Percentiles rank a stretch among this genome's conserved stretches.
Conservation (phyloP, 2,888 invertebrate species). For the Papilio protenor region DNA sequence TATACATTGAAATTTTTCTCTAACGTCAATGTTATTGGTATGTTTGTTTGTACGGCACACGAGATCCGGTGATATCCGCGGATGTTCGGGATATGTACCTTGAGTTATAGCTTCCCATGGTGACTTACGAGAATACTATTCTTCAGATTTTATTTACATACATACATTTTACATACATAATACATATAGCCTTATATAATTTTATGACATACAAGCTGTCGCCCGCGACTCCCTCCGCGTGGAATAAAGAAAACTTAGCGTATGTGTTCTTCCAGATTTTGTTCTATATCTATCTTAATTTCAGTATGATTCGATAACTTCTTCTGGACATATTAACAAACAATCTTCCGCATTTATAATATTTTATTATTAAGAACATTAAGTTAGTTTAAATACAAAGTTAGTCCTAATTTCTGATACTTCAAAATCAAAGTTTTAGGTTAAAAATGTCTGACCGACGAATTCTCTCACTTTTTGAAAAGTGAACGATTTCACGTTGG, state of each 20-base stretch:
- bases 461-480: background rate
- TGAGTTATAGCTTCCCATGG: slow-evolving; percentile 30
- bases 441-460: background rate
- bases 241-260: no score
- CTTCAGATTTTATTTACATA: slow-evolving; percentile 10
- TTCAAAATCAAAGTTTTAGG: background rate
- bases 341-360: no score
- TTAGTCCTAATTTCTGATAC: background rate
- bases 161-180: background rate
- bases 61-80: slow-evolving; percentile 22
- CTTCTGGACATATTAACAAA: background rate
- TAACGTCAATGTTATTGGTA: slow-evolving; percentile 54
- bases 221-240: no score
- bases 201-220: background rate
- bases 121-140: background rate
- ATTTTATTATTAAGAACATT: no score
- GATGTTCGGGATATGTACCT: slow-evolving; percentile 15
- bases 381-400: no score
- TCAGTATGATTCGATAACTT: background rate
- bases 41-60: slow-evolving; percentile 48
- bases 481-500: slow-evolving; percentile 6
- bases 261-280: no score
- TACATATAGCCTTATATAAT: background rate
- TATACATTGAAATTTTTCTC: slow-evolving; percentile 60
- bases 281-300: no score